Percentiles rank a stretch among this genome's conserved stretches.
phyloP scores from a whole-genome alignment of 2,113 vertebrate species.

The Phycodurus eques region DNA sequence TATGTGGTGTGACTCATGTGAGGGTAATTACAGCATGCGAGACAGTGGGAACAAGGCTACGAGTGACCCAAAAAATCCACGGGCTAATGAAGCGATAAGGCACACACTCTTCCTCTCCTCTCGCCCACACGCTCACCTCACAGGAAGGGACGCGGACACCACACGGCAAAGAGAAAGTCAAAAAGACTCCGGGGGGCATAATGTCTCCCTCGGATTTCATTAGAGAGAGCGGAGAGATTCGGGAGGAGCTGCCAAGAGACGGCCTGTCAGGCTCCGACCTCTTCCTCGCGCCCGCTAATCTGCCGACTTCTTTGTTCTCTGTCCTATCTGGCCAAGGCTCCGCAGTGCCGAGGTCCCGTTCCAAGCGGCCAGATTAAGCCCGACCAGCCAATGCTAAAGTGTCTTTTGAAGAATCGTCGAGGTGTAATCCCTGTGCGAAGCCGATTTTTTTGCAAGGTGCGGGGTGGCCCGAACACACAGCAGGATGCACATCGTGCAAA shows the following conservation, averaged over 20 bases:
- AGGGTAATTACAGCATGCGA: slow-evolving; percentile 58
- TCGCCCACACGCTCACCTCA: slow-evolving; percentile 32
- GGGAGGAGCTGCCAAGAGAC: slow-evolving; percentile 49
- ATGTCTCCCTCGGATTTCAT: slow-evolving; percentile 48
- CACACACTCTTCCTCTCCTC: slow-evolving; percentile 8
- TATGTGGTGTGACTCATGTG: slow-evolving; percentile 59
- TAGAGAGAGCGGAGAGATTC: slow-evolving; percentile 48
- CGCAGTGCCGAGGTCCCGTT: slow-evolving; percentile 37
- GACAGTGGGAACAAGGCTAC: slow-evolving; percentile 51
- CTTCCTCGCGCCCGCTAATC: slow-evolving; percentile 48
- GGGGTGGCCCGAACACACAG: slow-evolving; percentile 36
- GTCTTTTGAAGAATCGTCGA: slow-evolving; percentile 57
- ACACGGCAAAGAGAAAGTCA: slow-evolving; percentile 11
- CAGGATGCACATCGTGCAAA: slow-evolving; percentile 26
- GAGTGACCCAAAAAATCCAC: slow-evolving; percentile 54
- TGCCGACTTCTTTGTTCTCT: slow-evolving; percentile 55
- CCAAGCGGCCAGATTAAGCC: slow-evolving; percentile 50
- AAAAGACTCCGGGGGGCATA: slow-evolving; percentile 40
- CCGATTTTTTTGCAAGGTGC: slow-evolving; percentile 32
- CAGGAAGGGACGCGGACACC: slow-evolving; percentile 26
- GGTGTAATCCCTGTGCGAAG: slow-evolving; percentile 63
- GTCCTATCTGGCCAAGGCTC: slow-evolving; percentile 54
- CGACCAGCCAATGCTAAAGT: slow-evolving; percentile 51
- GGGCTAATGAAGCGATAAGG: slow-evolving; percentile 47
- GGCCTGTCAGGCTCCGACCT: slow-evolving; percentile 45